Evolutionary conservation across 2,113 vertebrate species (phyloP), one percentile per base, ranked within the genome.

Genomic region (Calypte anna): DNA sequence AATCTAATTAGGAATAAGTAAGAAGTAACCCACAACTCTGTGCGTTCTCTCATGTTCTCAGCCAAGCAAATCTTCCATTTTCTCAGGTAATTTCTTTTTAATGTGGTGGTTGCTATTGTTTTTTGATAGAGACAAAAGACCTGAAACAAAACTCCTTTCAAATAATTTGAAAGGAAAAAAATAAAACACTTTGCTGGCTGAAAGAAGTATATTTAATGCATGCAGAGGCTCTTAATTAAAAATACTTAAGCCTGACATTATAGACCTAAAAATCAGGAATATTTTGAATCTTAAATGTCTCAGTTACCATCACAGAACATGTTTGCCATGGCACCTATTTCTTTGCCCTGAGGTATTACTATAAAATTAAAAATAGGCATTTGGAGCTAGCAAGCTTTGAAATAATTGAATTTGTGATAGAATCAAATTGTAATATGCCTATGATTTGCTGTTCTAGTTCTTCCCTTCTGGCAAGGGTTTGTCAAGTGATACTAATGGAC

Each of bases 201-300:
- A 44, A 96, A 93, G 67, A 40, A 97, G 70, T 13, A 77, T 38
- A 94, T 88, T 95, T 96, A 96, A 94, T 96, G 44, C 77, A 89
- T 63, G 69, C 31, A 91, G 80, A 95, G 97, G 50, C 76, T 94
- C 91, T 96, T 97, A 95, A 97, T 97, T 97, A 96, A 97, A 97
- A 97, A 94, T 90, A 17, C 50, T 93, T 96, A 61, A 87, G 91
- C 88, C 33, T 94, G 85, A 83, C 40, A 94, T 92, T 97, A 82
- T 62, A 93, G 63, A 36, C 76, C 54, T 89, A 76, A 88, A 91
- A 79, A 59, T 81, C 50, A 38, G n/a, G 69, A 92, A 67, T 95
- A 93, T 88, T 94, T 95, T 72, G 75, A 91, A 64, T 92, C 82
- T 81, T 93, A 82, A 95, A 91, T 86, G n/a, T 82, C 94, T 94